Percentiles rank a stretch among this genome's conserved stretches.
These are phyloP conservation scores for Silvanus unidentatus DNA, from an alignment of 2,888 invertebrate species.

Conservation along the genomic window DNA sequence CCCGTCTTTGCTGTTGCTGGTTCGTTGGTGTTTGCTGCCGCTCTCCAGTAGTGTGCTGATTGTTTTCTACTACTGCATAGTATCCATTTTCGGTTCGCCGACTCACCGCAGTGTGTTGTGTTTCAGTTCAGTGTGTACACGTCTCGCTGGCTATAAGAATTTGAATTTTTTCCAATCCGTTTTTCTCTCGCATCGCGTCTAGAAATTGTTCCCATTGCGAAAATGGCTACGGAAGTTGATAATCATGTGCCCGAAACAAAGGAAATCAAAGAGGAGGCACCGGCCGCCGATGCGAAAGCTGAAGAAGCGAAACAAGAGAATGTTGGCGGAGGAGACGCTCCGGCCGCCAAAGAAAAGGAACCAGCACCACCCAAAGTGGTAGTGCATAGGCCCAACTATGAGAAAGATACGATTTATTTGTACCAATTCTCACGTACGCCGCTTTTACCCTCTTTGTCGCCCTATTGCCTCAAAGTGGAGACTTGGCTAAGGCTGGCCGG, in stretches of 20 bases:
- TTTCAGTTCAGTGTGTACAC: conserved; percentile 1
- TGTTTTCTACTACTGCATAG: no score
- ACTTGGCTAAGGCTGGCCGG: conserved; percentile 89
- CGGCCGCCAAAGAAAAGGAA: conserved; percentile 54
- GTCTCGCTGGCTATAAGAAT: neutral
- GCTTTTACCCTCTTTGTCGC: conserved; percentile 82
- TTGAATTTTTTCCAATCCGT: no score
- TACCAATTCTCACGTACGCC: conserved; percentile 91
- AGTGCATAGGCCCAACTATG: conserved; percentile 82
- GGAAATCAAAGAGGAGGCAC: conserved; percentile 48
- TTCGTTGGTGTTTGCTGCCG: conserved; percentile 13
- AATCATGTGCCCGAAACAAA: conserved; percentile 62
- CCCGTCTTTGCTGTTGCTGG: neutral
- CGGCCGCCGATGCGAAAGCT: conserved; percentile 46
- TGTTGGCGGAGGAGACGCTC: conserved; percentile 45
- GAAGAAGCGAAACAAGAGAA: conserved; percentile 48
- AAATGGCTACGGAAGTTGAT: conserved; percentile 73
- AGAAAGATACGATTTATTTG: conserved; percentile 89
- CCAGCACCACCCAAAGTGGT: conserved; percentile 67
- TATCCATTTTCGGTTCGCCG: no score
- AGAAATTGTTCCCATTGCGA: no score
- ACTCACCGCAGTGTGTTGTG: neutral
- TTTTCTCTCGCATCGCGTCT: no score
- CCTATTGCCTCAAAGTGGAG: conserved; percentile 92
- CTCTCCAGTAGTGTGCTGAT: no score